Percentiles rank a stretch among this genome's conserved stretches.
Conservation (phyloP, 1,140 invertebrate genomes). For the Zaprionus gabonicus region DNA sequence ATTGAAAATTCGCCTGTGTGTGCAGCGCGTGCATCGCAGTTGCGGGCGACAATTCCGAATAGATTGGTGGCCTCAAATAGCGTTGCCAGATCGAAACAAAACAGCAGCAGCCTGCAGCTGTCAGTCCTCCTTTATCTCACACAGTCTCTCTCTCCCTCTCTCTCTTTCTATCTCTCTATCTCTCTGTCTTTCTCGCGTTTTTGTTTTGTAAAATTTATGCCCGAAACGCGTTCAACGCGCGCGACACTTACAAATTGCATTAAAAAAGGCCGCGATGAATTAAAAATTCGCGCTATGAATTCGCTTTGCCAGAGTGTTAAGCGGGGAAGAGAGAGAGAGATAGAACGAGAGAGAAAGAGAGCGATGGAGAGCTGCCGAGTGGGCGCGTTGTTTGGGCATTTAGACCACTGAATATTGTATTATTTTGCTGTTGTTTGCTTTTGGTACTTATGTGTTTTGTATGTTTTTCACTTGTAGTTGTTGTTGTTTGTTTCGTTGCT, state of each 20-base stretch:
- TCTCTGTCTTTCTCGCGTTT: neutral
- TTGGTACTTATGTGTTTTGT: slow-evolving; percentile 17
- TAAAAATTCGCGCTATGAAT: slow-evolving; percentile 52
- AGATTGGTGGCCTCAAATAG: slow-evolving; percentile 18
- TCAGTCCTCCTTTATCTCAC: neutral
- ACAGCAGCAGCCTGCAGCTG: slow-evolving; percentile 8
- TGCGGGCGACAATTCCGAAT: slow-evolving; percentile 57
- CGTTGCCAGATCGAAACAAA: slow-evolving; percentile 46
- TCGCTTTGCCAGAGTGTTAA: slow-evolving; percentile 17
- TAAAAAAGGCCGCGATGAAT: slow-evolving; percentile 57
- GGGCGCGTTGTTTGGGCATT: slow-evolving; percentile 11
- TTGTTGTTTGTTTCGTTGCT: slow-evolving; percentile 9
- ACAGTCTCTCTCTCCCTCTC: neutral
- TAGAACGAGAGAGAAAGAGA: neutral
- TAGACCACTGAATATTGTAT: slow-evolving; percentile 30
- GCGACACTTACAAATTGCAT: slow-evolving; percentile 71
- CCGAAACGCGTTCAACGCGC: slow-evolving; percentile 42
- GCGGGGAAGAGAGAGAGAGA: neutral
- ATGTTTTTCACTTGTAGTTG: slow-evolving; percentile 12
- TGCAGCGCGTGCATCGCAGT: neutral
- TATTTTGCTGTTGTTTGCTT: slow-evolving; percentile 24
- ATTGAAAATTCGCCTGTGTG: neutral
- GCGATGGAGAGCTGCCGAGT: neutral
- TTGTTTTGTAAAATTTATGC: slow-evolving; percentile 55
- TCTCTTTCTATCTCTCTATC: neutral